These are phyloP conservation scores for Tipula vernalis DNA, from an alignment of 2,888 invertebrate species.

Conservation along the genomic window DNA sequence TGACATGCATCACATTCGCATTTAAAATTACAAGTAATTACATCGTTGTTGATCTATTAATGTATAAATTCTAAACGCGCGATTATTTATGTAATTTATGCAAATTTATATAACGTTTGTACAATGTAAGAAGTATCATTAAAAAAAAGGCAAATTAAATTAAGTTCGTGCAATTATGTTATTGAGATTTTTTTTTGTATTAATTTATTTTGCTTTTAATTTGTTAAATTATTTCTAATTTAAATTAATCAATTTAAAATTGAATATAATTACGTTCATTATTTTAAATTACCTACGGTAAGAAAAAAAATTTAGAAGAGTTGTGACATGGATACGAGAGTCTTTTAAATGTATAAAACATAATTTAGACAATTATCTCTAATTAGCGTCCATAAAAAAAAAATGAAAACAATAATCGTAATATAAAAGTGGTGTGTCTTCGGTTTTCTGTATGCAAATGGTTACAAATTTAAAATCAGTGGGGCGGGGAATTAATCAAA, in stretches of 20 bases:
- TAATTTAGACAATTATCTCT: neutral
- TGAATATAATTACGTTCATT: neutral
- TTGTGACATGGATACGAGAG: neutral
- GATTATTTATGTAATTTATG: neutral
- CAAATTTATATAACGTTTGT: neutral
- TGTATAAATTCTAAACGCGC: neutral
- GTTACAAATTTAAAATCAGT: neutral
- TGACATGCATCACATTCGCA: neutral
- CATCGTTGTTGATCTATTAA: neutral
- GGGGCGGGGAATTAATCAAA: neutral
- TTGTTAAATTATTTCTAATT: neutral
- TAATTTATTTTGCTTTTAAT: neutral
- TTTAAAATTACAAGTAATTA: neutral
- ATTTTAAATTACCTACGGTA: neutral
- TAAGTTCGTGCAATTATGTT: neutral
- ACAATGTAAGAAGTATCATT: neutral
- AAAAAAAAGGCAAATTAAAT: neutral
- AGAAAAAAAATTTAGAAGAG: neutral
- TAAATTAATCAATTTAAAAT: neutral
- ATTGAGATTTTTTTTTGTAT: neutral
- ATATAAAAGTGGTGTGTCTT: neutral
- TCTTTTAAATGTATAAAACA: neutral
- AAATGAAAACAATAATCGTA: neutral
- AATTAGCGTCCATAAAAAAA: neutral
- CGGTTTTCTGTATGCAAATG: neutral